Conservation (phyloP, 2,888 invertebrate genomes). For the Melangyna quadrimaculata region DNA sequence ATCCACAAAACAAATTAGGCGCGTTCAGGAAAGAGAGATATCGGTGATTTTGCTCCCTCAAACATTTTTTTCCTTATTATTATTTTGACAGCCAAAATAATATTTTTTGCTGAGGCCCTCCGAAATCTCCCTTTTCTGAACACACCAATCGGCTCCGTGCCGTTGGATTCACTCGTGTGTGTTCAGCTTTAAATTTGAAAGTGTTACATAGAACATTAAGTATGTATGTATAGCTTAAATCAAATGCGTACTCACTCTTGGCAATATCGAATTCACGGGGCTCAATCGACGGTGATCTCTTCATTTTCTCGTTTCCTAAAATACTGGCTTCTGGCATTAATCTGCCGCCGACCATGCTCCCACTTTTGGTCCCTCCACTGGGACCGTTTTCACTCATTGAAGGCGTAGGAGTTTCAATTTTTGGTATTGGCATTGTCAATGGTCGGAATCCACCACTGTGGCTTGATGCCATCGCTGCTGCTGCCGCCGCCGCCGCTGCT, state of each 20-base stretch:
- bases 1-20: too few species aligned
- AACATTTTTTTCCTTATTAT: too few species aligned
- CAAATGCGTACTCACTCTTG: slow-evolving; percentile 79
- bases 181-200: too few species aligned
- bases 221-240: too few species aligned
- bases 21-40: too few species aligned
- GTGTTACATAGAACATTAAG: too few species aligned
- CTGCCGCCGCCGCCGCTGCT: neutral
- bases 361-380: slow-evolving; percentile 52
- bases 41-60: too few species aligned
- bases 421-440: slow-evolving; percentile 76
- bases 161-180: too few species aligned
- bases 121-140: too few species aligned
- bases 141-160: too few species aligned
- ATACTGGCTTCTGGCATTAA: slow-evolving; percentile 72
- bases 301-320: slow-evolving; percentile 76
- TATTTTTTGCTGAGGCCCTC: too few species aligned
- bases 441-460: slow-evolving; percentile 74
- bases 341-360: slow-evolving; percentile 36
- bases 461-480: slow-evolving; percentile 75
- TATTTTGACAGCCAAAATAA: too few species aligned
- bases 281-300: slow-evolving; percentile 78
- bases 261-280: slow-evolving; percentile 80
- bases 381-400: slow-evolving; percentile 70
- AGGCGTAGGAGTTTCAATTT: slow-evolving; percentile 76